Percentiles rank a stretch among this genome's conserved stretches.
Conservation (phyloP, 2,113 vertebrate species). For the Anguilla rostrata region DNA sequence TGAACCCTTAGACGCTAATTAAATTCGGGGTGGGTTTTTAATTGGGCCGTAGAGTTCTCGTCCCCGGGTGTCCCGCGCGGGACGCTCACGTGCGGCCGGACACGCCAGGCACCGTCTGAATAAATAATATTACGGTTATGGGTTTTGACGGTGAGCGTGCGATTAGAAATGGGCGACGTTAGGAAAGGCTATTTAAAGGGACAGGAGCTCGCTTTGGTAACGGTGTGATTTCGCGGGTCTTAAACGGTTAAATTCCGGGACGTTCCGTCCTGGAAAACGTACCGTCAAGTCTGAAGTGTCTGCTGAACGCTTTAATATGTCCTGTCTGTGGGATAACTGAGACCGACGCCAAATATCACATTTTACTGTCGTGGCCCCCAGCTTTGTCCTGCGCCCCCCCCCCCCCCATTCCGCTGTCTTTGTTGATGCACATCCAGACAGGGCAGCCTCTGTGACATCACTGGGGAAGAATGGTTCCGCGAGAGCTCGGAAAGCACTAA, state of each 20-base stretch:
- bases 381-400: not conserved
- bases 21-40: constrained; percentile 44
- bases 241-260: not conserved
- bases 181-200: not conserved
- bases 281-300: not conserved
- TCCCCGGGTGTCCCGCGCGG: constrained; percentile 28
- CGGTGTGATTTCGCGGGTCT: not conserved
- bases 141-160: not conserved
- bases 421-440: not conserved
- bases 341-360: not conserved
- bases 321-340: not conserved
- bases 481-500: not conserved
- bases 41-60: constrained; percentile 44
- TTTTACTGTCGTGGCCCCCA: not conserved
- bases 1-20: constrained; percentile 36
- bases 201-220: not conserved
- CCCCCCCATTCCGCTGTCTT: not conserved
- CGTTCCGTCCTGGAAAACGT: not conserved
- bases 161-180: not conserved
- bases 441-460: not conserved
- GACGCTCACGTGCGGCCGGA: constrained; percentile 16
- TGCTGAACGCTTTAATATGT: not conserved
- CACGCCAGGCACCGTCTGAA: not conserved
- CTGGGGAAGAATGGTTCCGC: not conserved
- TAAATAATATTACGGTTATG: not conserved